Conservation (phyloP, 2,113 vertebrate species). For the Phyllopteryx taeniolatus region DNA sequence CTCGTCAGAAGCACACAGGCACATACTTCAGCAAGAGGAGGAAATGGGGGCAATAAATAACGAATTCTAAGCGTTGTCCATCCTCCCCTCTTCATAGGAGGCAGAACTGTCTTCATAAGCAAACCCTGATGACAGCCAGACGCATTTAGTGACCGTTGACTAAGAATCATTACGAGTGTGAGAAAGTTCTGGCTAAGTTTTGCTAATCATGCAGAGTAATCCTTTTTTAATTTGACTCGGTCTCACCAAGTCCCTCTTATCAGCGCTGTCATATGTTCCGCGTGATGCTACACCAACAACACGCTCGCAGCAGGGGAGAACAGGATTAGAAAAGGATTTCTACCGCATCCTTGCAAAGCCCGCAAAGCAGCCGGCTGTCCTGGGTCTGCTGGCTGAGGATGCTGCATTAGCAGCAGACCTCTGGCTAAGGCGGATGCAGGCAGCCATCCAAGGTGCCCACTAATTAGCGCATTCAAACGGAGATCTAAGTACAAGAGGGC, state of each 20-base stretch:
- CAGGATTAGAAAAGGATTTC: constrained; percentile 63
- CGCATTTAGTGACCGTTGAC: constrained; percentile 26
- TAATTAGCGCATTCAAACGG: constrained; percentile 74
- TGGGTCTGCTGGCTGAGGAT: constrained; percentile 32
- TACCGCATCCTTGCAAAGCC: constrained; percentile 45
- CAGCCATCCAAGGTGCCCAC: constrained; percentile 19
- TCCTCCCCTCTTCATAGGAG: constrained; percentile 31
- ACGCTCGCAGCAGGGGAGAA: constrained; percentile 49
- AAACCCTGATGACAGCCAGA: constrained; percentile 36
- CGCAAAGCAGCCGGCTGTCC: constrained; percentile 40
- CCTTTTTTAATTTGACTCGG: constrained; percentile 56
- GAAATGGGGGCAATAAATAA: constrained; percentile 44
- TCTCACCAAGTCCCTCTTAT: constrained; percentile 56
- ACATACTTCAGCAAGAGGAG: constrained; percentile 30
- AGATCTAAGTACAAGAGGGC: constrained; percentile 67
- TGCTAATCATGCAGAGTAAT: constrained; percentile 50
- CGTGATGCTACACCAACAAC: constrained; percentile 51
- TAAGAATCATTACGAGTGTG: constrained; percentile 26
- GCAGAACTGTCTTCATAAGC: constrained; percentile 23
- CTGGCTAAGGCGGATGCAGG: constrained; percentile 25
- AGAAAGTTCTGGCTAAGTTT: constrained; percentile 41
- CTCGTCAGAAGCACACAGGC: constrained; percentile 32
- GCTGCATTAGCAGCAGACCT: constrained; percentile 32
- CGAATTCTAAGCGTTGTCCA: constrained; percentile 29
- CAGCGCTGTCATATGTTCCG: constrained; percentile 58